Conservation (phyloP, 1,140 invertebrate species). For the Leptinotarsa defecta region DNA sequence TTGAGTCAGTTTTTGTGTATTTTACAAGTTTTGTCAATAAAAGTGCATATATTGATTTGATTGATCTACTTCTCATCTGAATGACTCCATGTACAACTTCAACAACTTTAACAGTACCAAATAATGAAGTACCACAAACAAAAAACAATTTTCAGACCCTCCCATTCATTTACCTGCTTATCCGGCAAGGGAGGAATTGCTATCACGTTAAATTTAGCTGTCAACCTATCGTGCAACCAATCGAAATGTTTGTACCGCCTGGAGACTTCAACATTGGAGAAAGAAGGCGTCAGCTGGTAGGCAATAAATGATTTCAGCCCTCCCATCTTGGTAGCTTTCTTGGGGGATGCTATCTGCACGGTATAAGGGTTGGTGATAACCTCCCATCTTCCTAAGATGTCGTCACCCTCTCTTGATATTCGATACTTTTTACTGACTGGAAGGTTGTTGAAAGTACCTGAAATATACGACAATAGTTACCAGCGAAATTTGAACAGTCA, state of each 20-base stretch:
- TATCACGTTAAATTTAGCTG: constrained; percentile 92
- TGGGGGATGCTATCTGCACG: constrained; percentile 90
- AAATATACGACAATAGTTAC: constrained; percentile 11
- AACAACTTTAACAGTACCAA: too few relatives aligned
- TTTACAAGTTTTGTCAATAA: too few relatives aligned
- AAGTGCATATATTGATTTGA: too few relatives aligned
- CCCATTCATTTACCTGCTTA: constrained; percentile 72
- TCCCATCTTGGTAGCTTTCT: constrained; percentile 96
- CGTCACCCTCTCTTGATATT: constrained; percentile 45
- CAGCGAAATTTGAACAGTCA: too few relatives aligned
- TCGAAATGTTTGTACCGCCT: constrained; percentile 98
- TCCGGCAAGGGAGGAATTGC: constrained; percentile 96
- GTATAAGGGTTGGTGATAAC: constrained; percentile 72
- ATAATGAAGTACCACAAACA: too few relatives aligned
- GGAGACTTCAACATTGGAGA: constrained; percentile 93
- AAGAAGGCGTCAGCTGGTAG: constrained; percentile 93
- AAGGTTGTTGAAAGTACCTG: constrained; percentile 33
- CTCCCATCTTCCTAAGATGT: constrained; percentile 64
- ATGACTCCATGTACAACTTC: too few relatives aligned
- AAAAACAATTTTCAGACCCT: not conserved
- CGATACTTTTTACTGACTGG: constrained; percentile 34
- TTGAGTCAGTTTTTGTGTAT: too few relatives aligned
- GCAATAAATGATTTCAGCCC: constrained; percentile 97
- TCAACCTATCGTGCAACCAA: constrained; percentile 93
- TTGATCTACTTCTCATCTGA: too few relatives aligned